Percentiles rank a stretch among this genome's conserved stretches.
Evolutionary conservation across 2,888 invertebrate species (phyloP).

Genomic region (Scaptomyza parva): DNA sequence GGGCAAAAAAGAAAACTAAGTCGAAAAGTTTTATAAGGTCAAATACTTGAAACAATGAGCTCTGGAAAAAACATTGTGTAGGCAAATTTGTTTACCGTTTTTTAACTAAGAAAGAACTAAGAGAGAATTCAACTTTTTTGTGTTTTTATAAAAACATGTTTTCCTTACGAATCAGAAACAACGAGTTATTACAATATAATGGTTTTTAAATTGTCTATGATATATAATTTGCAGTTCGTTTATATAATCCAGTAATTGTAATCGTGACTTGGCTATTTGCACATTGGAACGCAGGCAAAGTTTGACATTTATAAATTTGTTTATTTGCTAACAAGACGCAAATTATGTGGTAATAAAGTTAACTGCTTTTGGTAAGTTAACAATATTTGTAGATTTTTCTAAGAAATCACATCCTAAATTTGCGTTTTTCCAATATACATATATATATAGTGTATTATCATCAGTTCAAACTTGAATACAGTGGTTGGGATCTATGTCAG

Average conservation of each 20-base stretch:
- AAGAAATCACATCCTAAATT: not conserved
- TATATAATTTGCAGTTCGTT: slow-evolving; percentile 4
- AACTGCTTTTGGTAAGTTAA: not conserved
- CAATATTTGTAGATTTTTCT: no score
- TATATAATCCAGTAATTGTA: slow-evolving; percentile 2
- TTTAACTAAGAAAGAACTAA: not conserved
- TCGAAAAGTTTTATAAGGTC: slow-evolving; percentile 12
- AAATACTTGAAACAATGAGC: slow-evolving; percentile 6
- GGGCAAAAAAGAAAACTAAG: slow-evolving; percentile 13
- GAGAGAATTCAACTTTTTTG: not conserved
- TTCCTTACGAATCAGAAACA: not conserved
- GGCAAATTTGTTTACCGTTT: not conserved
- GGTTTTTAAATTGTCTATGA: not conserved
- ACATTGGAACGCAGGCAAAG: not conserved
- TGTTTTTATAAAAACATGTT: no score
- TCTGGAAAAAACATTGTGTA: slow-evolving; percentile 16
- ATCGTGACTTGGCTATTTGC: slow-evolving; percentile 9
- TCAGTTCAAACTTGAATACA: slow-evolving; percentile 11
- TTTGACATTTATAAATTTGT: slow-evolving; percentile 2
- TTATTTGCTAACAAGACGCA: slow-evolving; percentile 1
- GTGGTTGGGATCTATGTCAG: slow-evolving; percentile 43
- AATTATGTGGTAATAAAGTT: not conserved
- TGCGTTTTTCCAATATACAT: not conserved
- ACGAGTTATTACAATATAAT: not conserved
- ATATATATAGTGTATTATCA: not conserved